Percentiles rank a stretch among this genome's conserved stretches.
phyloP scores from a whole-genome alignment of 2,797 vertebrate species.

The Synanceia verrucosa region DNA sequence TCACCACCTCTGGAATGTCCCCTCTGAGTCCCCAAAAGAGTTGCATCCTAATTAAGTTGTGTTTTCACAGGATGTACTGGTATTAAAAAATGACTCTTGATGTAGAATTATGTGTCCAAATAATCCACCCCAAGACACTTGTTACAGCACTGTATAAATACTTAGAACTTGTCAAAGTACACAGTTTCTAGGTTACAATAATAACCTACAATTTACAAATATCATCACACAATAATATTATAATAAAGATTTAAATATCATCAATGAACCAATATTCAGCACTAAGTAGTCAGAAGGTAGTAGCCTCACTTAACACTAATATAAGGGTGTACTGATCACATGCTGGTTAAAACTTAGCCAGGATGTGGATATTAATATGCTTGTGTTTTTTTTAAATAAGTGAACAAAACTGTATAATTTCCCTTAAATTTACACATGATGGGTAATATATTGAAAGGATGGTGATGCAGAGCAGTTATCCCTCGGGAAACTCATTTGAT shows the following conservation, averaged over 20 bases:
- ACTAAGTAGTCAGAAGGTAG: background rate
- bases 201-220: background rate
- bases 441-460: background rate
- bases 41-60: conserved; percentile 27
- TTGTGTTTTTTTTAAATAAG: background rate
- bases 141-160: background rate
- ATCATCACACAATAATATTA: background rate
- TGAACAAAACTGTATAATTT: background rate
- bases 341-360: background rate
- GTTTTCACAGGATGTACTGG: conserved; percentile 29
- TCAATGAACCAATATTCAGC: background rate
- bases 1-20: conserved; percentile 18
- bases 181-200: background rate
- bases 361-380: too few species aligned
- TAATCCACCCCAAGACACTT: conserved; percentile 23
- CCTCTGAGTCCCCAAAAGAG: conserved; percentile 23
- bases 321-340: background rate
- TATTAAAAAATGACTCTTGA: background rate
- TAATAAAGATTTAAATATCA: background rate
- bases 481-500: too few species aligned
- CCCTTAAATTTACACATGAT: background rate
- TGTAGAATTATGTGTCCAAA: conserved; percentile 47
- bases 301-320: background rate
- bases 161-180: background rate
- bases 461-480: too few species aligned